A percentile compares a stretch with the other conserved stretches of the same genome.
Conservation (phyloP, 23 tunicate genomes). For the Clavelina lepadiformis region DNA sequence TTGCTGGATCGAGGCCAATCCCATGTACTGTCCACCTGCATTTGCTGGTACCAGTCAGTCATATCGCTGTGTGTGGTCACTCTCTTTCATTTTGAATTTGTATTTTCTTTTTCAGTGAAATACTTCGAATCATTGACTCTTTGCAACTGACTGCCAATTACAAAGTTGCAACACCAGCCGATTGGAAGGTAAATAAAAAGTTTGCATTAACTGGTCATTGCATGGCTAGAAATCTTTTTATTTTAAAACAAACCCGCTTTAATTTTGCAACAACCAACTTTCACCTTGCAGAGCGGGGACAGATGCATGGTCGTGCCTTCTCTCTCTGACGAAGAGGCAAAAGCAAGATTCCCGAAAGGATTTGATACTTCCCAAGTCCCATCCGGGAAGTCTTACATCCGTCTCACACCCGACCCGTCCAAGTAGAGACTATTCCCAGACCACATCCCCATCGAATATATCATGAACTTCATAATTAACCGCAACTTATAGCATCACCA, state of each 20-base stretch:
- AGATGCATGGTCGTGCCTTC: slow-evolving; percentile 97
- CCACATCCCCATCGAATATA: no score
- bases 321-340: slow-evolving; percentile 75
- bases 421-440: no score
- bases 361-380: slow-evolving; percentile 79
- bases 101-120: slow-evolving; percentile 54
- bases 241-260: background rate
- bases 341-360: slow-evolving; percentile 79
- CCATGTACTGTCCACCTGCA: no score
- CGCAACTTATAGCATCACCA: no score
- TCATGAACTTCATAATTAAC: no score
- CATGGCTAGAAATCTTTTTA: background rate
- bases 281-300: slow-evolving; percentile 48
- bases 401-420: slow-evolving; percentile 90
- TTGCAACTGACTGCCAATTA: slow-evolving; percentile 76
- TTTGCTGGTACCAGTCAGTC: no score
- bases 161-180: slow-evolving; percentile 98
- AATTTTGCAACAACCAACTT: background rate
- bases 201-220: background rate
- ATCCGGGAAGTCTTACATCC: slow-evolving; percentile 82
- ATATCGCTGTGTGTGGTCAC: no score
- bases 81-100: no score
- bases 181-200: slow-evolving; percentile 70
- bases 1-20: no score
- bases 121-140: slow-evolving; percentile 90